A percentile compares a stretch with the other conserved stretches of the same genome.
These are phyloP conservation scores for Apogon talboti DNA, from an alignment of 2,797 vertebrate species.

Conservation along the genomic window DNA sequence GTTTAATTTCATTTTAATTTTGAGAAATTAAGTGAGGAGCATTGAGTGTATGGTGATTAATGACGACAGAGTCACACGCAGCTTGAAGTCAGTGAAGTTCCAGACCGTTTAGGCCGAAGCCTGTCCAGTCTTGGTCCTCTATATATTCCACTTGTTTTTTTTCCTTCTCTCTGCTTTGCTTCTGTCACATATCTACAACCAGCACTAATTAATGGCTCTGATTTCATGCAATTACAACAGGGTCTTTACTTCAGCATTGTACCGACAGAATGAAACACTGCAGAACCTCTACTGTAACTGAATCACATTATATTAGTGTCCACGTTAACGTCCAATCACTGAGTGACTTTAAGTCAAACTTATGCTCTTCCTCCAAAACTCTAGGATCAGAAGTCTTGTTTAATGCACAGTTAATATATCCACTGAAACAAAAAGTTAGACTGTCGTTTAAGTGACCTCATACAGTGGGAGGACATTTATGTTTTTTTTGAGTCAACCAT, in stretches of 20 bases:
- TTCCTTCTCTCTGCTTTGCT: neutral
- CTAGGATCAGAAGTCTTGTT: constrained; percentile 36
- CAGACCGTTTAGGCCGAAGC: neutral
- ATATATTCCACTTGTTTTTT: neutral
- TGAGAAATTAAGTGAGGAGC: constrained; percentile 1
- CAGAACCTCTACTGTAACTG: neutral
- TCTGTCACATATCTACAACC: constrained; percentile 4
- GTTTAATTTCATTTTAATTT: neutral
- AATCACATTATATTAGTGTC: neutral
- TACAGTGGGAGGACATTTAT: too few relatives aligned
- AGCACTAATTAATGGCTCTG: constrained; percentile 14
- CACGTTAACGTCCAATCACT: neutral
- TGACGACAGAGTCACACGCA: constrained; percentile 4
- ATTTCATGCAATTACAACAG: constrained; percentile 9
- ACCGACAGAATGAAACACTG: neutral
- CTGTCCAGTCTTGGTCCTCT: neutral
- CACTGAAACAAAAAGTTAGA: constrained; percentile 13
- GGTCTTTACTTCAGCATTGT: neutral
- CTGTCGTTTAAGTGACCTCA: constrained; percentile 31
- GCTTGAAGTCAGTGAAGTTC: neutral
- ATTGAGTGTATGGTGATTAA: neutral
- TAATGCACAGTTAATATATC: constrained; percentile 32
- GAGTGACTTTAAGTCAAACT: neutral
- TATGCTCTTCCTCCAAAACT: constrained; percentile 12
- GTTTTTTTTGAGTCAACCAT: constrained; percentile 61